Evolutionary conservation across 2,797 vertebrate species (phyloP).

Genomic region (Chiroxiphia lanceolata): DNA sequence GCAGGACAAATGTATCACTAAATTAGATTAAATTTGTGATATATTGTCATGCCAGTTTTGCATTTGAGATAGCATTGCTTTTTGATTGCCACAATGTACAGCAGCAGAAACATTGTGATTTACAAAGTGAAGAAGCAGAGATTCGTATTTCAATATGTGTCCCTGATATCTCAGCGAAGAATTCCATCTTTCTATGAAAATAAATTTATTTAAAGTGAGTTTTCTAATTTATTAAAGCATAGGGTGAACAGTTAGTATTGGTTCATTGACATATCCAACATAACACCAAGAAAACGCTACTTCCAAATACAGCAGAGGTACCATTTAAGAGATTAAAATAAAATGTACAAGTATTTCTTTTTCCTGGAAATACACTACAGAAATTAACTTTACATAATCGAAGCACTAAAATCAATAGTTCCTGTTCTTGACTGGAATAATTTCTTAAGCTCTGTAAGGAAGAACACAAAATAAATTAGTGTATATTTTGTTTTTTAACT

Average conservation of each 20-base stretch:
- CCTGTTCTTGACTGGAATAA: neutral
- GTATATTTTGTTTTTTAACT: neutral
- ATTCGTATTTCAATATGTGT: neutral
- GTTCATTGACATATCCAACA: neutral
- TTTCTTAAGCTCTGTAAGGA: neutral
- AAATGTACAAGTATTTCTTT: neutral
- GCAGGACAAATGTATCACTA: neutral
- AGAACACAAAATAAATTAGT: neutral
- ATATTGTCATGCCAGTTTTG: neutral
- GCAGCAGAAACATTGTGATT: neutral
- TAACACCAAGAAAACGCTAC: neutral
- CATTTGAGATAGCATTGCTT: neutral
- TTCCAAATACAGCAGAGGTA: neutral
- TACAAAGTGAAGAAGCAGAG: neutral
- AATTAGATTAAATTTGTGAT: neutral
- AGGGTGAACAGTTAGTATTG: neutral
- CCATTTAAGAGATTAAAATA: neutral
- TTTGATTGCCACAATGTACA: neutral
- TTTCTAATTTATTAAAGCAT: neutral
- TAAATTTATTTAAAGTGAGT: neutral
- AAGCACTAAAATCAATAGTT: neutral
- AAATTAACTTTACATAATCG: neutral
- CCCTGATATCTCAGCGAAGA: neutral
- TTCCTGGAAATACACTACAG: neutral
- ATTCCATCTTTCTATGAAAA: neutral